Evolutionary conservation across 2,113 vertebrate species (phyloP), one percentile per base, ranked within the genome.

Genomic region (Acanthochromis polyacanthus): DNA sequence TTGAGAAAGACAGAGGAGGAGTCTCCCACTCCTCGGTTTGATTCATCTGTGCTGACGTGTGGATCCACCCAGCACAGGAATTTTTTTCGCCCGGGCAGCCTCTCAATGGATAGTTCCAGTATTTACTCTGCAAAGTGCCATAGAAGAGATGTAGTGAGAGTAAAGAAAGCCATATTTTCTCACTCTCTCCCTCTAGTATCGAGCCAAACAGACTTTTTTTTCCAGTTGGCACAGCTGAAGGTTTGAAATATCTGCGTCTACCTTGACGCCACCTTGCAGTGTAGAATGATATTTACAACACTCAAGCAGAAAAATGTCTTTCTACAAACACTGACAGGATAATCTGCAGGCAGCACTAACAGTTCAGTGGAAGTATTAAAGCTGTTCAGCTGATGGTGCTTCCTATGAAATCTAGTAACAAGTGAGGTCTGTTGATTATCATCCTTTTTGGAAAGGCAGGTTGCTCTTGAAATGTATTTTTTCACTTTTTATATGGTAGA

Each of bases 21-120:
- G 67, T 45, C 32, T 45, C 52, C 45, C 46, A 62, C 53, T 40
- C 28, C 51, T 71, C 40, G 0, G 16, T 78, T 84, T 77, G 61
- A 80, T 82, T 87, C 75, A 90, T 72, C 75, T 0, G 1, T 5
- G 17, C n/a, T 74, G 71, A 83, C 9, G 63, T 6, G 32, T 20
- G 45, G 62, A 57, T 61, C 70, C 88, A 84, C 91, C 92, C 90
- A 70, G 17, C 0, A 2, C 50, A 83, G 88, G 89, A 92, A 92
- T 92, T 53, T 55, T 25, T 28, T 11, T 1, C 2, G 43, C 59
- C 22, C 4, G 0, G 19, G 28, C 48, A 10, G 36, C 16, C 25
- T 40, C 20, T 59, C 23, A 62, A 50, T 32, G 2, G 19, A 17
- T 43, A 1, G 7, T 71, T 86, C 8, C 25, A 65, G 17, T 80